phyloP scores from a whole-genome alignment of 2,888 invertebrate genomes.

The Dermolepida albohirtum region DNA sequence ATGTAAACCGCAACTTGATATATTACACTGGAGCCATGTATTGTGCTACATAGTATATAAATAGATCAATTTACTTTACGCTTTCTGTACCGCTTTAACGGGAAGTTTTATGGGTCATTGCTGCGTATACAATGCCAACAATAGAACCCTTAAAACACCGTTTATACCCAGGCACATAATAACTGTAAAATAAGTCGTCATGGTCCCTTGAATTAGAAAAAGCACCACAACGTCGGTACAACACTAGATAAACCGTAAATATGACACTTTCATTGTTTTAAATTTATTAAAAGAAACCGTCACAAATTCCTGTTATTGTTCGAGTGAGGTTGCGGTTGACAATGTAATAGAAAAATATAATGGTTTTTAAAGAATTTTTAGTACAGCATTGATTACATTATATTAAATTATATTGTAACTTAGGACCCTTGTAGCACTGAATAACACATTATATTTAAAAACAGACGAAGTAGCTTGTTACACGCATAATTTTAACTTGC shows the following conservation, averaged over 20 bases:
- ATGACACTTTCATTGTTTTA: slow-evolving; percentile 29
- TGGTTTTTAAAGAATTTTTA: too few relatives aligned
- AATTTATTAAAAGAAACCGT: too few relatives aligned
- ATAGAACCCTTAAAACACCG: slow-evolving; percentile 34
- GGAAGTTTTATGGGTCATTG: slow-evolving; percentile 38
- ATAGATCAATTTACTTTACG: slow-evolving; percentile 37
- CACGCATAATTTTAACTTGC: too few relatives aligned
- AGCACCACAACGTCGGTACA: slow-evolving; percentile 13
- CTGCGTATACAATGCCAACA: slow-evolving; percentile 36
- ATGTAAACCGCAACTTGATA: slow-evolving; percentile 26
- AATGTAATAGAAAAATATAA: too few relatives aligned
- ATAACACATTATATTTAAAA: too few relatives aligned
- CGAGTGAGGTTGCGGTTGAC: too few relatives aligned
- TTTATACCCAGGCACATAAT: slow-evolving; percentile 36
- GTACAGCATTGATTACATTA: too few relatives aligned
- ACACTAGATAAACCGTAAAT: slow-evolving; percentile 34
- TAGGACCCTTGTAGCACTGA: too few relatives aligned
- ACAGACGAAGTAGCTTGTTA: too few relatives aligned
- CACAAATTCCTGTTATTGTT: too few relatives aligned
- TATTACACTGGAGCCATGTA: slow-evolving; percentile 1
- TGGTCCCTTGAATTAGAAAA: slow-evolving; percentile 35
- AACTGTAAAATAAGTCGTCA: slow-evolving; percentile 34
- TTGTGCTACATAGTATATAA: slow-evolving; percentile 10
- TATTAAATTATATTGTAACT: too few relatives aligned
- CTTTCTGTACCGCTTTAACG: slow-evolving; percentile 28